Base-by-base conservation (phyloP, 2,113 vertebrate genomes). In the Zosterops hypoxanthus region DNA sequence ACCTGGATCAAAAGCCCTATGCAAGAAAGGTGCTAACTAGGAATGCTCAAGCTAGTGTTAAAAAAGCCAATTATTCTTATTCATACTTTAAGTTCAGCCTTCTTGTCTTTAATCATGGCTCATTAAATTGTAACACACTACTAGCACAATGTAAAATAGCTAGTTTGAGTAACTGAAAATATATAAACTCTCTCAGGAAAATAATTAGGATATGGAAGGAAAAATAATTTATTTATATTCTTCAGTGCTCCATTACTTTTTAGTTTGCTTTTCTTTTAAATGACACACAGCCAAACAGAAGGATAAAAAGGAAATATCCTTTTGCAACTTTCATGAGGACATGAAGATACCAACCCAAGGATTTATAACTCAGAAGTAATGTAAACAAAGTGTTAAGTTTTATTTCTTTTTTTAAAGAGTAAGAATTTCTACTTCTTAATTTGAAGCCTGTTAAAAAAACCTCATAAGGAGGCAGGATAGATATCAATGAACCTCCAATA, bases 91-190 rank as follows among this genome's bases (percentile, higher is more conserved):
- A 90, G 49, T 75, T 95, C 92, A 95, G 86, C 66, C 81, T 96
- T 91, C 77, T 87, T 73, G 81, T 87, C 76, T 90, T 88, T 82
- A 95, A 93, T 94, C 29, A 44, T 49, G 78, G 85, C 90, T 97
- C 94, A 97, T 97, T 95, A 97, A 96, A 96, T 59, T 92, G 61
- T 75, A 92, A 91, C 5, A 1, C 55, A 90, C 81, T 94, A 72
- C 73, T 64, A 94, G 80, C 87, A 92, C 84, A 96, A 96, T 73
- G 91, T 80, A 97, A 95, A 97, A 92, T 26, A 97, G 92, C 78
- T 79, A 96, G 79, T 77, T 94, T 95, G 90, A 97, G 92, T 94
- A 93, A 96, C 94, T 97, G 52, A 94, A 96, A 96, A 94, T 66
- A 97, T 11, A 72, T 72, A 86, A 97, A 59, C 13, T 68, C 69